These are phyloP conservation scores for Nicator chloris DNA, from an alignment of 2,113 vertebrate species.

Conservation along the genomic window DNA sequence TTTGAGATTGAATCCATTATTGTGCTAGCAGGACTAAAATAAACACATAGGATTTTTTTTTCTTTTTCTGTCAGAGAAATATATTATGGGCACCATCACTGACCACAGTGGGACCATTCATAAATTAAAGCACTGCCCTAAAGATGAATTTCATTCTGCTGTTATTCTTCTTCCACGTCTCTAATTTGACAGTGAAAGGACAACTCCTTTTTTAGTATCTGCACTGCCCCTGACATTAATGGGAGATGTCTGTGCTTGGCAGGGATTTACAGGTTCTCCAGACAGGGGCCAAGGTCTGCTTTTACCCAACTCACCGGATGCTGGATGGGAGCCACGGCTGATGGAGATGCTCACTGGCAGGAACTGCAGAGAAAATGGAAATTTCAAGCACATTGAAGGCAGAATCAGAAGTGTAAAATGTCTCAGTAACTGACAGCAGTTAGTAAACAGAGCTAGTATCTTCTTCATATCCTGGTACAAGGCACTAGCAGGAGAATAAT, in stretches of 20 bases:
- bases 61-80: neutral
- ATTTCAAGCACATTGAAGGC: neutral
- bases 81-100: neutral
- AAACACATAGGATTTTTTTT: neutral
- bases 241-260: neutral
- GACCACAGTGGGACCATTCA: neutral
- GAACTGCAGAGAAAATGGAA: neutral
- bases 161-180: neutral
- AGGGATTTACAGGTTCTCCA: neutral
- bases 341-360: neutral
- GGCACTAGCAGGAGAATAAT: neutral
- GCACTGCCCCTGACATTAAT: neutral
- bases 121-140: neutral
- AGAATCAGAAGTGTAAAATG: neutral
- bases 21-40: neutral
- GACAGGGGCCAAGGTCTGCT: neutral
- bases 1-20: neutral
- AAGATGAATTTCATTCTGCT: neutral
- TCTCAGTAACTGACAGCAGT: neutral
- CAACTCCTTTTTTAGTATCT: neutral
- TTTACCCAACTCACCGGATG: neutral
- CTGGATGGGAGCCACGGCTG: neutral
- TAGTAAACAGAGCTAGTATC: neutral
- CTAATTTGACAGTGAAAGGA: conserved; percentile 5
- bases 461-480: neutral